Conservation (phyloP, 2,113 vertebrate genomes). For the Sceloporus tristichus region DNA sequence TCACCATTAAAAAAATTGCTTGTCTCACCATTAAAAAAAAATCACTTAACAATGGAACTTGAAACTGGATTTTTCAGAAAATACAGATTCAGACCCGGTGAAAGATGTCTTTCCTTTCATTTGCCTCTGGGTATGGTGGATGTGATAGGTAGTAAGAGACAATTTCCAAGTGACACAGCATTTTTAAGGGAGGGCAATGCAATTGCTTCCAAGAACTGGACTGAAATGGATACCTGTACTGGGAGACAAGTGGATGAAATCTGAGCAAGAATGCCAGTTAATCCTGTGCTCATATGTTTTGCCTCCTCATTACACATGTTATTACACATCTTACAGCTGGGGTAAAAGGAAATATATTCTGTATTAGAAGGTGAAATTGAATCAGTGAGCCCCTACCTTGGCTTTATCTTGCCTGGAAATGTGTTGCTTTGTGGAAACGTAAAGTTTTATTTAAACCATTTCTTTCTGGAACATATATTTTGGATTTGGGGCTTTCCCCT, state of each 20-base stretch:
- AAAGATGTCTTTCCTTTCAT: conserved; percentile 44
- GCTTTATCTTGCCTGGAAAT: conserved; percentile 18
- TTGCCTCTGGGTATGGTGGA: not conserved
- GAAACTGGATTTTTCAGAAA: conserved; percentile 33
- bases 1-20: conserved; percentile 11
- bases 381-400: conserved; percentile 10
- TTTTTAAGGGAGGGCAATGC: not conserved
- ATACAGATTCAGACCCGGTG: conserved; percentile 2
- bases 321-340: not conserved
- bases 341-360: not conserved
- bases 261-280: conserved; percentile 39
- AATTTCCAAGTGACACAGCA: conserved; percentile 52
- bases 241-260: conserved; percentile 48
- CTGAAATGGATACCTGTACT: conserved; percentile 51
- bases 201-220: conserved; percentile 27
- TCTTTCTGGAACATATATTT: conserved; percentile 31
- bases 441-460: not conserved
- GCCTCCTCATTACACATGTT: not conserved
- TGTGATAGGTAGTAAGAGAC: conserved; percentile 33
- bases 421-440: conserved; percentile 16
- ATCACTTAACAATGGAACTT: conserved; percentile 27
- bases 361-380: not conserved
- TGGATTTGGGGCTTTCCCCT: not conserved
- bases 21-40: conserved; percentile 1
- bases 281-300: conserved; percentile 23